phyloP scores from a whole-genome alignment of 2,113 vertebrate genomes.

The Notiomystis cincta region DNA sequence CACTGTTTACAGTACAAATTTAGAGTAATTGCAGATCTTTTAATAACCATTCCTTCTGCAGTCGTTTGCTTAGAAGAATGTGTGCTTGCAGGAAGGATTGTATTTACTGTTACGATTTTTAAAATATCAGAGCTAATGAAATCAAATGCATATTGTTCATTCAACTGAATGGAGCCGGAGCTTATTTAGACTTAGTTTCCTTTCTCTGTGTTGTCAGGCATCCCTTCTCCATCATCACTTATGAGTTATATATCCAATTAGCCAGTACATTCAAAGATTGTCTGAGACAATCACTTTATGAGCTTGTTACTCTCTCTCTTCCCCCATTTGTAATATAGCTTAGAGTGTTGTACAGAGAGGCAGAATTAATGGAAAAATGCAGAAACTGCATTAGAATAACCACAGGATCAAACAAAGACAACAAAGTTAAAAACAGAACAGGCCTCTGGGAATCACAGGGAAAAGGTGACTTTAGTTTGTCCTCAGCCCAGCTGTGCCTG shows the following conservation, averaged over 20 bases:
- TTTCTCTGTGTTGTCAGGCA: not conserved
- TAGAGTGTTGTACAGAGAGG: not conserved
- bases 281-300: not conserved
- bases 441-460: not conserved
- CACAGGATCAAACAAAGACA: not conserved
- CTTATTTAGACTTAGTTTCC: not conserved
- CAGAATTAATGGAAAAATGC: not conserved
- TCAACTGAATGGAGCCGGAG: not conserved
- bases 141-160: not conserved
- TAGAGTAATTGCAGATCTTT: not conserved
- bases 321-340: not conserved
- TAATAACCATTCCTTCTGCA: not conserved
- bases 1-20: not conserved
- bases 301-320: not conserved
- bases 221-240: not conserved
- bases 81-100: not conserved
- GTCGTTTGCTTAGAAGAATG: not conserved
- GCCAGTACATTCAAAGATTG: not conserved
- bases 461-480: slow-evolving; percentile 33
- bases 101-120: not conserved
- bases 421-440: slow-evolving; percentile 27
- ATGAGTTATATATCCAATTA: not conserved
- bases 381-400: not conserved
- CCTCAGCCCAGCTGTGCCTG: not conserved
- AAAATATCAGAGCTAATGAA: not conserved